Percentiles rank a stretch among this genome's conserved stretches.
phyloP scores from a whole-genome alignment of 1,140 invertebrate species.

The Drosophila serrata region DNA sequence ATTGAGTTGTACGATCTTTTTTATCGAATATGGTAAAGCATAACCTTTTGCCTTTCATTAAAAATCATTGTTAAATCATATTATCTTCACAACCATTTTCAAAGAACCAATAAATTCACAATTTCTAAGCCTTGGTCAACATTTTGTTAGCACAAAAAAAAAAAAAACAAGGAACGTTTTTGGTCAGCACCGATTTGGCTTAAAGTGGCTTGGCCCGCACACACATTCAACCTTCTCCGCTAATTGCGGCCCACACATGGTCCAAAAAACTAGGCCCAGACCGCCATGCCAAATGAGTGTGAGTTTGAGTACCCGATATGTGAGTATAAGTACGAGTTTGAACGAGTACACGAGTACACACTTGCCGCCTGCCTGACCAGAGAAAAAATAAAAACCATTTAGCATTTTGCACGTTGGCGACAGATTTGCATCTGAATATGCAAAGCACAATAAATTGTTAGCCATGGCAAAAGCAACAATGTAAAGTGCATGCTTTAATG shows the following conservation, averaged over 20 bases:
- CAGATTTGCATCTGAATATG: constrained; percentile 70
- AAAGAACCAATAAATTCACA: not conserved
- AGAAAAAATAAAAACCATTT: constrained; percentile 48
- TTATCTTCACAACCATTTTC: not conserved
- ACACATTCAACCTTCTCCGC: constrained; percentile 62
- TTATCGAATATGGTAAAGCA: not conserved
- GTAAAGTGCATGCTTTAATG: constrained; percentile 79
- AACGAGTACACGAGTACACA: constrained; percentile 35
- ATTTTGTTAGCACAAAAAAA: constrained; percentile 14
- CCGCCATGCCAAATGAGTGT: constrained; percentile 27
- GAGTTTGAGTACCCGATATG: constrained; percentile 22
- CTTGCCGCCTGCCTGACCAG: constrained; percentile 21
- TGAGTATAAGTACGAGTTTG: constrained; percentile 18
- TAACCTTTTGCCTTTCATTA: not conserved
- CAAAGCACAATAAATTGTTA: constrained; percentile 69
- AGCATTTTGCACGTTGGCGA: constrained; percentile 77
- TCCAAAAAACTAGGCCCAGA: constrained; percentile 25
- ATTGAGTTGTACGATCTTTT: not conserved
- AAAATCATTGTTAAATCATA: not conserved
- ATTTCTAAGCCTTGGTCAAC: not conserved
- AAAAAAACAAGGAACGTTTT: not conserved
- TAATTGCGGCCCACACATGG: constrained; percentile 59
- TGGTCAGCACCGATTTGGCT: constrained; percentile 20
- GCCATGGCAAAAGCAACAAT: constrained; percentile 42
- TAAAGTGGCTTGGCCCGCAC: constrained; percentile 42